phyloP scores from a whole-genome alignment of 53 echinoderm and acorn worm species.

The Holothuria scabra region DNA sequence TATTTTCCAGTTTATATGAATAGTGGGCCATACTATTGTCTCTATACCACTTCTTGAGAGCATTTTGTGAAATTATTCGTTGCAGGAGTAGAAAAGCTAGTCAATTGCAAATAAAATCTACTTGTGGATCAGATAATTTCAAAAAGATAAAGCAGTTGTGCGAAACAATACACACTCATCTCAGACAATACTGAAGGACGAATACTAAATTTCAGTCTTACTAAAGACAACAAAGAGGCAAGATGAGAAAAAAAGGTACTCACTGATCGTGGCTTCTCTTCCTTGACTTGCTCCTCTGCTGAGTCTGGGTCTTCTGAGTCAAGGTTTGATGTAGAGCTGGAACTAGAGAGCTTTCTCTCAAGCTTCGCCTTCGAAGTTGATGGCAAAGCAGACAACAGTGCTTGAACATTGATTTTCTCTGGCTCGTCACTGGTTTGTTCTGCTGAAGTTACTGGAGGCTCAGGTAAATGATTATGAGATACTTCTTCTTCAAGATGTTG shows the following conservation, averaged over 20 bases:
- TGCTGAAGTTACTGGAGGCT: neutral
- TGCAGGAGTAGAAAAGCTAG: no score
- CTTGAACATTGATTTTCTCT: neutral
- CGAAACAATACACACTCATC: no score
- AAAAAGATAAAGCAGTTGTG: no score
- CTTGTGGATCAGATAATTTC: no score
- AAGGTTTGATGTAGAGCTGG: slow-evolving; percentile 82
- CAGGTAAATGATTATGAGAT: slow-evolving; percentile 26
- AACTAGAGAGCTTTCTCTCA: slow-evolving; percentile 77
- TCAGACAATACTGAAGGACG: no score
- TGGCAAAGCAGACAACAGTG: slow-evolving; percentile 2
- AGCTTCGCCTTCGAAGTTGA: slow-evolving; percentile 32
- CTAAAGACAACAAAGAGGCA: neutral
- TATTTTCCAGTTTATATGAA: no score
- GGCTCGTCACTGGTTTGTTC: neutral
- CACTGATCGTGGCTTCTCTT: slow-evolving; percentile 57
- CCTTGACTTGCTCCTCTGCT: slow-evolving; percentile 54
- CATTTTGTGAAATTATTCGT: no score
- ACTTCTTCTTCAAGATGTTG: slow-evolving; percentile 69
- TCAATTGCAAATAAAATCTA: no score
- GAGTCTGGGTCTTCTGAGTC: slow-evolving; percentile 77
- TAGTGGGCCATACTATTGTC: no score
- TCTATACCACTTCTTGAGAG: no score
- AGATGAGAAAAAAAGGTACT: neutral
- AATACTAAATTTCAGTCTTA: no score